These are phyloP conservation scores for Venustaconcha ellipsiformis DNA, from an alignment of 1,140 invertebrate genomes.

Conservation along the genomic window DNA sequence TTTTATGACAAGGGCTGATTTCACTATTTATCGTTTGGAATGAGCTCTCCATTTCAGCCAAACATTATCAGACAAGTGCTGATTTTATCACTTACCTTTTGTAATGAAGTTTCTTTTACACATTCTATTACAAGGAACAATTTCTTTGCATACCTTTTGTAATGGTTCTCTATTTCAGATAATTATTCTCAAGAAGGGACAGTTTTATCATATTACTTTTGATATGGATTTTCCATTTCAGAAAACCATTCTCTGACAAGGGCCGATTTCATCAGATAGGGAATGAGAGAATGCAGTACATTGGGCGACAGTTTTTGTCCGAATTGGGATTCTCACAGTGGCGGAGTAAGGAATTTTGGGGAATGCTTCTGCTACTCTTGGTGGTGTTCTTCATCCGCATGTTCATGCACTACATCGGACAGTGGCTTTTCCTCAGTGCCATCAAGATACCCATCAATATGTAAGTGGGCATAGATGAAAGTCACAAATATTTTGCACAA, in stretches of 20 bases:
- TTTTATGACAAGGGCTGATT: slow-evolving; percentile 54
- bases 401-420: slow-evolving; percentile 60
- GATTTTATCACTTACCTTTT: no score
- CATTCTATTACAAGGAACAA: no score
- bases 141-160: no score
- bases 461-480: slow-evolving; percentile 38
- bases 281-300: slow-evolving; percentile 58
- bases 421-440: slow-evolving; percentile 62
- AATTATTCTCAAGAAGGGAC: no score
- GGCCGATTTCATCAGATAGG: slow-evolving; percentile 46
- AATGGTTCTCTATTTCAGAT: no score
- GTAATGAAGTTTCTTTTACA: no score
- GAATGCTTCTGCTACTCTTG: slow-evolving; percentile 63
- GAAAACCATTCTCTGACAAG: slow-evolving; percentile 47
- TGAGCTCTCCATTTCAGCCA: no score
- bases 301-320: slow-evolving; percentile 59
- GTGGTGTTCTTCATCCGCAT: slow-evolving; percentile 60
- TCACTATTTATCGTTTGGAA: background rate
- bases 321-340: slow-evolving; percentile 65
- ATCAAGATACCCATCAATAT: slow-evolving; percentile 65
- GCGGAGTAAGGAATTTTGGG: slow-evolving; percentile 65
- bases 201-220: no score
- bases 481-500: background rate
- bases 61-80: no score
- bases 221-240: no score